A percentile compares a stretch with the other conserved stretches of the same genome.
phyloP scores from a whole-genome alignment of 2,797 vertebrate genomes.

The Acipenser oxyrinchus region DNA sequence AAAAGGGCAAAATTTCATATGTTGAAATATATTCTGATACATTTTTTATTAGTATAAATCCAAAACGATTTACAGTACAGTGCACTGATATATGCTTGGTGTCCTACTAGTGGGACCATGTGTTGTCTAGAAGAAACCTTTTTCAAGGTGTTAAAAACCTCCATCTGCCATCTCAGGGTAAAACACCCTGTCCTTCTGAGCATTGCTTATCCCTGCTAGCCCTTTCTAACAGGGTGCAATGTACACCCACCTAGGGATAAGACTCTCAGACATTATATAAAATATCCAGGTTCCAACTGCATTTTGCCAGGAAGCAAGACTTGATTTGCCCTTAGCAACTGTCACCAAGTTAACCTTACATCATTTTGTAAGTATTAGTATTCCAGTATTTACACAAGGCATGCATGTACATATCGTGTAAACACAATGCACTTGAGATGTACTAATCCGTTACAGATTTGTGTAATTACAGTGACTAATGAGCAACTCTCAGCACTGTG shows the following conservation, averaged over 20 bases:
- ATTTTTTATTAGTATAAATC: too few relatives aligned
- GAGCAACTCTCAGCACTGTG: slow-evolving; percentile 10
- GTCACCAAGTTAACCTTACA: neutral
- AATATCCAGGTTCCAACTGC: neutral
- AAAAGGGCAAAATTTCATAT: too few relatives aligned
- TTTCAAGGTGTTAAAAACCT: too few relatives aligned
- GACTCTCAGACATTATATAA: neutral
- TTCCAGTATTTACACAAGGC: neutral
- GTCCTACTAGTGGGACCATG: too few relatives aligned
- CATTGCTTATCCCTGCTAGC: neutral
- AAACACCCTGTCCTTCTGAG: too few relatives aligned
- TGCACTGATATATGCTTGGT: too few relatives aligned
- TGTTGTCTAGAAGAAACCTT: too few relatives aligned
- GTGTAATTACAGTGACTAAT: slow-evolving; percentile 2
- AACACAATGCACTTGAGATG: neutral
- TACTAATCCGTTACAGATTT: neutral
- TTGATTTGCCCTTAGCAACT: neutral
- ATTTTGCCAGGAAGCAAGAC: neutral
- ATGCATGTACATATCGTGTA: neutral
- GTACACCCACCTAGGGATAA: neutral
- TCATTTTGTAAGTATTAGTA: neutral
- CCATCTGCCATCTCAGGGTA: too few relatives aligned
- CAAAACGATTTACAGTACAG: too few relatives aligned
- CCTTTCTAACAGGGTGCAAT: neutral
- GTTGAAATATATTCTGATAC: too few relatives aligned